These are phyloP conservation scores for Hippocampus barbouri DNA, from an alignment of 2,113 vertebrate genomes.

Conservation along the genomic window DNA sequence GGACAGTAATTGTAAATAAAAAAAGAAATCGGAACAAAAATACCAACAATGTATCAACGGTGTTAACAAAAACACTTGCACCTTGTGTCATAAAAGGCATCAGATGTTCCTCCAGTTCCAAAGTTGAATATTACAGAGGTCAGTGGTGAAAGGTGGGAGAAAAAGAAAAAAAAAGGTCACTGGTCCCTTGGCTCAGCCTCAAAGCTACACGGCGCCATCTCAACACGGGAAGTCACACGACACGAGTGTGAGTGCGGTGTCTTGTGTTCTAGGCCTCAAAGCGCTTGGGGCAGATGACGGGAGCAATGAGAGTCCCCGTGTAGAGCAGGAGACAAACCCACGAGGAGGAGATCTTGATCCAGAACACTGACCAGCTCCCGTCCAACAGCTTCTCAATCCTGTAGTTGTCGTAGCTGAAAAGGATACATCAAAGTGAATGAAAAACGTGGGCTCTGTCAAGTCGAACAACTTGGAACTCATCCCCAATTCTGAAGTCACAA, in stretches of 20 bases:
- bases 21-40: slow-evolving; percentile 21
- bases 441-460: background rate
- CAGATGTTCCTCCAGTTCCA: slow-evolving; percentile 44
- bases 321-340: slow-evolving; percentile 91
- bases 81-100: slow-evolving; percentile 54
- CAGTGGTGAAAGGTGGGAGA: slow-evolving; percentile 38
- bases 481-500: background rate
- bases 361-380: slow-evolving; percentile 90
- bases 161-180: slow-evolving; percentile 1
- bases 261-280: slow-evolving; percentile 65
- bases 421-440: background rate
- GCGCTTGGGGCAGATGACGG: slow-evolving; percentile 82
- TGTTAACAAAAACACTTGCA: slow-evolving; percentile 35
- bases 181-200: slow-evolving; percentile 48
- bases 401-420: slow-evolving; percentile 81
- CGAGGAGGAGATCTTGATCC: slow-evolving; percentile 95
- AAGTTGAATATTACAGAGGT: slow-evolving; percentile 44
- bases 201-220: slow-evolving; percentile 23
- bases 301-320: slow-evolving; percentile 83
- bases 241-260: background rate
- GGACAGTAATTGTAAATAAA: slow-evolving; percentile 36
- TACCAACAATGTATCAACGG: slow-evolving; percentile 53
- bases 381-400: slow-evolving; percentile 87
- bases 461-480: background rate
- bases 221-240: slow-evolving; percentile 12